Percentiles rank a stretch among this genome's conserved stretches.
These are phyloP conservation scores for Allophyes oxyacanthae DNA, from an alignment of 2,888 invertebrate species.

Conservation along the genomic window DNA sequence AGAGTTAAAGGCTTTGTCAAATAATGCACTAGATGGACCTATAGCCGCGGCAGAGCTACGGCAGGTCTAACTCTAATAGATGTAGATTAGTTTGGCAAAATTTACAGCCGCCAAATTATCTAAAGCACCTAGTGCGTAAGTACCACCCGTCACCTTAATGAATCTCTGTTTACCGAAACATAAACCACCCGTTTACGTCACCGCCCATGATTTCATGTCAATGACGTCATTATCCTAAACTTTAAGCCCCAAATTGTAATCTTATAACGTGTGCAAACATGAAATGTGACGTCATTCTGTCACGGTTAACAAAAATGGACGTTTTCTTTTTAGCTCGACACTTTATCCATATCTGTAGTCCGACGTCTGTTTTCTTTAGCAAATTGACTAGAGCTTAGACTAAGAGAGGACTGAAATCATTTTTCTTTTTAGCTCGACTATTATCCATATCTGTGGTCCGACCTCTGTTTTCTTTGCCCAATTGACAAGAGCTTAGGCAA, in stretches of 20 bases:
- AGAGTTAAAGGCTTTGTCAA: no score
- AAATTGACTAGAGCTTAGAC: slow-evolving; percentile 19
- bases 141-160: slow-evolving; percentile 17
- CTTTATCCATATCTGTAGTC: slow-evolving; percentile 5
- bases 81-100: no score
- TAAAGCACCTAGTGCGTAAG: slow-evolving; percentile 9
- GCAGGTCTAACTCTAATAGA: no score
- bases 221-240: slow-evolving; percentile 54
- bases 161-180: slow-evolving; percentile 41
- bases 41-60: no score
- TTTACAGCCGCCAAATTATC: slow-evolving; percentile 10
- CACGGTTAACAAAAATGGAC: no score
- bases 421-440: slow-evolving; percentile 13
- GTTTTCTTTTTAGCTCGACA: no score
- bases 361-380: slow-evolving; percentile 21
- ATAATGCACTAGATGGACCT: no score
- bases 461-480: slow-evolving; percentile 23
- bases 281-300: slow-evolving; percentile 34
- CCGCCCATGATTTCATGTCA: slow-evolving; percentile 39
- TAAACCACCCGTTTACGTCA: slow-evolving; percentile 36
- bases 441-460: slow-evolving; percentile 5
- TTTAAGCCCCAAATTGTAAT: slow-evolving; percentile 48
- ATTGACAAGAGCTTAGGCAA: slow-evolving; percentile 19
- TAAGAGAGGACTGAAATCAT: slow-evolving; percentile 26
- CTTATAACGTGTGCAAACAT: slow-evolving; percentile 57